These are phyloP conservation scores for Apis dorsata DNA, from an alignment of 1,140 invertebrate genomes.

Conservation along the genomic window DNA sequence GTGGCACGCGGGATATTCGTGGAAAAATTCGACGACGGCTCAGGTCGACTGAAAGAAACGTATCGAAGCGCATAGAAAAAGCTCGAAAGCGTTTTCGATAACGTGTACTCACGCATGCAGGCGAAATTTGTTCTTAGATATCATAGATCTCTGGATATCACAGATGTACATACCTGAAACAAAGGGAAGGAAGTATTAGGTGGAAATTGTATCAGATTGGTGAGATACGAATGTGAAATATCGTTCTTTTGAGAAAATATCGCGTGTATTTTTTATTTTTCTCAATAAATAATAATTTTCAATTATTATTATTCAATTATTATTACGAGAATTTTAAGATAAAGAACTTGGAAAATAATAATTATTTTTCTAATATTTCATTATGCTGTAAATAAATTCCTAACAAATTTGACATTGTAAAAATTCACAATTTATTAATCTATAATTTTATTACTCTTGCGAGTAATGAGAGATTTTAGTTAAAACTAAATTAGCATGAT, in stretches of 20 bases:
- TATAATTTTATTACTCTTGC: background rate
- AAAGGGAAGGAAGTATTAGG: background rate
- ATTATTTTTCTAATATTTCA: too few relatives aligned
- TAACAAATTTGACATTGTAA: too few relatives aligned
- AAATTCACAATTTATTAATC: too few relatives aligned
- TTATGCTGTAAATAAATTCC: too few relatives aligned
- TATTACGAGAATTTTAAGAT: too few relatives aligned
- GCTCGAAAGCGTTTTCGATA: background rate
- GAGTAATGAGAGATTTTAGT: background rate
- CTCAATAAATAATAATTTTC: too few relatives aligned
- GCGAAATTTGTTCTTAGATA: background rate
- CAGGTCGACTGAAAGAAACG: background rate
- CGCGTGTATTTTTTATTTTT: too few relatives aligned
- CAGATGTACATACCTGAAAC: slow-evolving; percentile 54
- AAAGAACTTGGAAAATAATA: too few relatives aligned
- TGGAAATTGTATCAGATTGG: background rate
- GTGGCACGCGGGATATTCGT: background rate
- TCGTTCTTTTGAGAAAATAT: too few relatives aligned
- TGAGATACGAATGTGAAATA: too few relatives aligned
- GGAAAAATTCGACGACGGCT: background rate
- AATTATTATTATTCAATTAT: too few relatives aligned
- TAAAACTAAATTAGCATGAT: background rate
- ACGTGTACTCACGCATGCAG: slow-evolving; percentile 36
- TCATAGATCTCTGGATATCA: background rate
- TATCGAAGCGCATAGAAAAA: background rate